phyloP scores from a whole-genome alignment of 64 coral and sea anemone genomes.

The Catalaphyllia jardinei region DNA sequence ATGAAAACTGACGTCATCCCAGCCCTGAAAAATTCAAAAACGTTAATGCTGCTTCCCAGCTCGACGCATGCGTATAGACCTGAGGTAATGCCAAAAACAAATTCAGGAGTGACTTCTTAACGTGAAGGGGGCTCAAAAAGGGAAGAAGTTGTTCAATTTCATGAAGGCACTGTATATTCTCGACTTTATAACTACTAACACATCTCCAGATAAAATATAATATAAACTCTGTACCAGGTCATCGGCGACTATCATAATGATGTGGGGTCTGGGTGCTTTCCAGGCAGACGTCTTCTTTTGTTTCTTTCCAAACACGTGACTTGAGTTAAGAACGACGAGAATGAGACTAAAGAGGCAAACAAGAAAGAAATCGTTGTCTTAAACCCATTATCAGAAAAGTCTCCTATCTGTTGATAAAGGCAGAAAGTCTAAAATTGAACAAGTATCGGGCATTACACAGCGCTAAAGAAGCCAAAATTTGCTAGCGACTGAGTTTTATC shows the following conservation, averaged over 20 bases:
- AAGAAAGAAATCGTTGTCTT: background rate
- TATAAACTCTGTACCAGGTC: conserved; percentile 40
- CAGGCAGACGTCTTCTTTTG: background rate
- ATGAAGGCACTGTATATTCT: too few relatives aligned
- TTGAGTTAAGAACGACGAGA: conserved; percentile 11
- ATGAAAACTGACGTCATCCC: conserved; percentile 99
- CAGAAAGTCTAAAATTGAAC: too few relatives aligned
- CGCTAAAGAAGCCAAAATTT: too few relatives aligned
- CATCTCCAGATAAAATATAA: too few relatives aligned
- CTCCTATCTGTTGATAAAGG: background rate
- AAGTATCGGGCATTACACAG: too few relatives aligned
- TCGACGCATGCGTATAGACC: too few relatives aligned
- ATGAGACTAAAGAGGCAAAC: background rate
- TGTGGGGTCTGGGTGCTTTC: conserved; percentile 51
- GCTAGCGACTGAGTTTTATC: too few relatives aligned
- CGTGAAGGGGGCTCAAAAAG: background rate
- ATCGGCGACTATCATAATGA: conserved; percentile 97
- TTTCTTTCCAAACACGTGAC: conserved; percentile 17
- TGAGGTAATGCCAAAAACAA: too few relatives aligned
- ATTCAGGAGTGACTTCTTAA: background rate
- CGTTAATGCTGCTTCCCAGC: background rate
- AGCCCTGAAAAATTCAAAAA: conserved; percentile 62
- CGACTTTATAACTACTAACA: too few relatives aligned
- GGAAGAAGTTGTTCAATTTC: too few relatives aligned
- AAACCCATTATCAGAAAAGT: too few relatives aligned